Evolutionary conservation across 92 coral and sea anemone genomes (phyloP), one percentile per base, ranked within the genome.

Genomic region (Bergia puertoricense): DNA sequence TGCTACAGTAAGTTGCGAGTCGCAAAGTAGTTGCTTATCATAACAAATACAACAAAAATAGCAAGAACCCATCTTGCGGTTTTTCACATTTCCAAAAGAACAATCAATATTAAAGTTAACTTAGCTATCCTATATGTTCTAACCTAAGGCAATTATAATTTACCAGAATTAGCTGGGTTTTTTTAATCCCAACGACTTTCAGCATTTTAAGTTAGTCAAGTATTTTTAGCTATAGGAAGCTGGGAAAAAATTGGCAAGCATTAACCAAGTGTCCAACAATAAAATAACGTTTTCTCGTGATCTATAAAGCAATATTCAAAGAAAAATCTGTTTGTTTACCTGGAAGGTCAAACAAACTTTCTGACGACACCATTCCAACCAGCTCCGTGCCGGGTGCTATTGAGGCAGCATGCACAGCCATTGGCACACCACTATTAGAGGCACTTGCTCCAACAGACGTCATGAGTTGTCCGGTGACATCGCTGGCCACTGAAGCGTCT

Each of bases 401-500:
- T 6, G 87, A 22, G 10, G 79, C 56, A 20, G 87, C 15, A 13
- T 51, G 51, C 36, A 42, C 46, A 36, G 87, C 59, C 59, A 84
- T 71, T 42, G 79, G 44, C 0, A 38, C 48, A 48, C 68, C 79
- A 46, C 68, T 38, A 48, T 56, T 82, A 41, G 91, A 69, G 80
- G 92, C 81, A 41, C 88, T 82, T 3, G 91, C 66, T 44, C 86
- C 93, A 13, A 92, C 75, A 36, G 93, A 16, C 22, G 92, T 22
- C 90, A 89, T 15, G 11, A 65, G 88, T 56, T 78, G 79, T 57
- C 77, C 88, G 36, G 79, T 18, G 38, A 88, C 54, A 48, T 80
- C 85, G 56, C 82, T 81, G n/a, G 92, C 76, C 13, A 90, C 46
- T 82, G 93, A 77, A 14, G 88, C 88, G 71, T 87, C 93, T 40